phyloP scores from a whole-genome alignment of 2,888 invertebrate species.

The Auanema sp. region DNA sequence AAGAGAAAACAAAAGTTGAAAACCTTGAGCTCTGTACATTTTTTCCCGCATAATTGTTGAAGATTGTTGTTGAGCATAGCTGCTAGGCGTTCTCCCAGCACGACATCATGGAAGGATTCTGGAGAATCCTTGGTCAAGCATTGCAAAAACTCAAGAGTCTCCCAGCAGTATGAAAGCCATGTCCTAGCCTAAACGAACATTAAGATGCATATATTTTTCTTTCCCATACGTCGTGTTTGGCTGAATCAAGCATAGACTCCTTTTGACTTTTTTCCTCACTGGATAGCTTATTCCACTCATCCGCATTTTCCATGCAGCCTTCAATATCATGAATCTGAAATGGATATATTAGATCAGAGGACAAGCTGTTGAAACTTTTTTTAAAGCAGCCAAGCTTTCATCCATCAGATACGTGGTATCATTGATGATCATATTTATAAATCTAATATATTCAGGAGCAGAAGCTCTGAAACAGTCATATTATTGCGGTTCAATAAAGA shows the following conservation, averaged over 20 bases:
- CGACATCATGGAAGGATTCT: slow-evolving; percentile 87
- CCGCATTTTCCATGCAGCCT: slow-evolving; percentile 75
- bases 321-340: slow-evolving; percentile 75
- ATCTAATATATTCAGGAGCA: slow-evolving; percentile 76
- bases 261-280: slow-evolving; percentile 48
- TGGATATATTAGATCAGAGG: background rate
- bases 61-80: slow-evolving; percentile 98
- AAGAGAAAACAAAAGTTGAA: slow-evolving; percentile 66
- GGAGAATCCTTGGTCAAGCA: slow-evolving; percentile 88
- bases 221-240: slow-evolving; percentile 63
- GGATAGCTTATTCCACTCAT: slow-evolving; percentile 46
- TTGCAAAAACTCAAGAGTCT: slow-evolving; percentile 97
- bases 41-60: slow-evolving; percentile 79
- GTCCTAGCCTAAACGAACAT: slow-evolving; percentile 28
- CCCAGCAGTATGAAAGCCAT: slow-evolving; percentile 70
- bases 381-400: slow-evolving; percentile 87
- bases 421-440: slow-evolving; percentile 93
- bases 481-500: background rate
- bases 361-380: slow-evolving; percentile 55
- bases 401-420: slow-evolving; percentile 94
- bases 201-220: background rate
- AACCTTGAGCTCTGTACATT: slow-evolving; percentile 57
- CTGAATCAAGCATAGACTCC: slow-evolving; percentile 53
- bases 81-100: slow-evolving; percentile 85
- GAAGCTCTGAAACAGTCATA: slow-evolving; percentile 32